Percentiles rank a stretch among this genome's conserved stretches.
These are phyloP conservation scores for Hylomyscus alleni DNA, from an alignment of 2,797 vertebrate genomes.

Conservation along the genomic window DNA sequence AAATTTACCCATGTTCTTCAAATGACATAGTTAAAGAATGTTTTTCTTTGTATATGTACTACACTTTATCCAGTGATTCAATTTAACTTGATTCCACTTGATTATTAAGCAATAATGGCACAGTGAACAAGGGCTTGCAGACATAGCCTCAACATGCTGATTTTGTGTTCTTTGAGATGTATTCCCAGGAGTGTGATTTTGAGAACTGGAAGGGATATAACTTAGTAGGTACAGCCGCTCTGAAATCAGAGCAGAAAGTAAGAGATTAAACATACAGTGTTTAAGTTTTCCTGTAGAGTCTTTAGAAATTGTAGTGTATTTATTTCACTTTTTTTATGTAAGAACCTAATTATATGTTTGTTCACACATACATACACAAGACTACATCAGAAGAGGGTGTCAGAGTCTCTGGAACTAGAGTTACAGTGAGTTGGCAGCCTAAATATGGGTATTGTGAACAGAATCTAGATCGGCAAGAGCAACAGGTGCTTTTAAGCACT, in stretches of 20 bases:
- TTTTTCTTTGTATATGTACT: background rate
- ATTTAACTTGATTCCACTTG: background rate
- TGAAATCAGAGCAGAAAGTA: background rate
- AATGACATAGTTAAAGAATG: background rate
- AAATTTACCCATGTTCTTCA: background rate
- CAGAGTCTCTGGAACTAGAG: background rate
- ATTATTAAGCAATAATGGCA: background rate
- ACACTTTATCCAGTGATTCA: background rate
- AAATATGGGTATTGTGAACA: background rate
- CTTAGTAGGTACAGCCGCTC: background rate
- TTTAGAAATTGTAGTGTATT: background rate
- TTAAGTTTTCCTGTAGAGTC: background rate
- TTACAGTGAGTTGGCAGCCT: background rate
- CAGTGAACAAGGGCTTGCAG: background rate
- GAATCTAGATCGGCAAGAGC: background rate
- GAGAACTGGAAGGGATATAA: background rate
- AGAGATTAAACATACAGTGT: background rate
- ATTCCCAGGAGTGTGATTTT: background rate
- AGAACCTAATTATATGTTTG: background rate
- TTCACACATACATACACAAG: background rate
- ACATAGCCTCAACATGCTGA: background rate
- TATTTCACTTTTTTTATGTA: background rate
- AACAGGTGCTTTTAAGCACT: background rate
- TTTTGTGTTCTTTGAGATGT: background rate
- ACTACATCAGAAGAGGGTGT: background rate